Evolutionary conservation across 1,140 invertebrate species (phyloP).

Genomic region (Heliconius himera): DNA sequence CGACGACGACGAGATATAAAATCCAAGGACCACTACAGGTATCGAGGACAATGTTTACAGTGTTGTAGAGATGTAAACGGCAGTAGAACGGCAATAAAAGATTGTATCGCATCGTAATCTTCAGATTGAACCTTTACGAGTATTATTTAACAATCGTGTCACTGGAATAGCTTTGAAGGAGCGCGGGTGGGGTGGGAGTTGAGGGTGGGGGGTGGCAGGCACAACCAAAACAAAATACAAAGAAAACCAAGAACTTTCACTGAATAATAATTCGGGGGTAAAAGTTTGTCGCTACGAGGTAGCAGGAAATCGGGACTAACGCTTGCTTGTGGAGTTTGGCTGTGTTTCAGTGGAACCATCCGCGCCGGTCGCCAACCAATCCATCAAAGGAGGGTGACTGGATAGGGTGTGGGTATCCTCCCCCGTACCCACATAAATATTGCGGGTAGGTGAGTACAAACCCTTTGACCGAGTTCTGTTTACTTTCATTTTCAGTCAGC

Average conservation of each 20-base stretch:
- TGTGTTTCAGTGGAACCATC: slow-evolving; percentile 73
- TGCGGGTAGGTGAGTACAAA: slow-evolving; percentile 81
- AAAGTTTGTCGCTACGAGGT: slow-evolving; percentile 68
- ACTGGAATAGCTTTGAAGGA: slow-evolving; percentile 55
- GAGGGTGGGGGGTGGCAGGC: slow-evolving; percentile 44
- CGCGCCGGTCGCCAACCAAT: slow-evolving; percentile 77
- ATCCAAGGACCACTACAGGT: background rate
- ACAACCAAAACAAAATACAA: slow-evolving; percentile 71
- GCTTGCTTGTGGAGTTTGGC: slow-evolving; percentile 63
- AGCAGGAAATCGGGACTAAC: slow-evolving; percentile 73
- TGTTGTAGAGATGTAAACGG: slow-evolving; percentile 13
- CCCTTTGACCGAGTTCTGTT: slow-evolving; percentile 83
- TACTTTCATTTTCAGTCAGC: slow-evolving; percentile 83
- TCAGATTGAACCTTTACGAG: slow-evolving; percentile 49
- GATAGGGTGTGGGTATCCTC: slow-evolving; percentile 69
- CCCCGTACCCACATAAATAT: slow-evolving; percentile 80
- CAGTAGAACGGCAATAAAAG: slow-evolving; percentile 29
- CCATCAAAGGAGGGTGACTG: slow-evolving; percentile 78
- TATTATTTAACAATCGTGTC: slow-evolving; percentile 62
- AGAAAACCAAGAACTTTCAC: slow-evolving; percentile 73
- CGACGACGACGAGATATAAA: background rate
- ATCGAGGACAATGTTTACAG: slow-evolving; percentile 14
- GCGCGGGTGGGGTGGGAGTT: slow-evolving; percentile 38
- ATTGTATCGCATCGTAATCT: slow-evolving; percentile 41
- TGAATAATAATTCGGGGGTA: slow-evolving; percentile 74